A percentile compares a stretch with the other conserved stretches of the same genome.
These are phyloP conservation scores for Ypsolopha scabrella DNA, from an alignment of 2,888 invertebrate species.

Conservation along the genomic window DNA sequence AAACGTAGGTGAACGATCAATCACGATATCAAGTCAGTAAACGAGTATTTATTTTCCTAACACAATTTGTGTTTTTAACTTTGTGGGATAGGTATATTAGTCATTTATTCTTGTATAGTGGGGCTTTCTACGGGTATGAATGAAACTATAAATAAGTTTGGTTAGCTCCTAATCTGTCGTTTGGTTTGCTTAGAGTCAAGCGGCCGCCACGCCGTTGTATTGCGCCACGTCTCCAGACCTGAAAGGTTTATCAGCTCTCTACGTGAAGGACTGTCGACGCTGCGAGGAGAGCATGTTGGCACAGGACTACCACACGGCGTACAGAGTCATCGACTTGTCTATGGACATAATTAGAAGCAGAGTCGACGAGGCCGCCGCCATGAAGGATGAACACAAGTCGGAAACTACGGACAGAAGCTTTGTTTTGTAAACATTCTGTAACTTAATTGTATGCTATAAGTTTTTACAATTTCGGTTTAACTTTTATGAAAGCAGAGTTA, in stretches of 20 bases:
- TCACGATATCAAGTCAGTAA: background rate
- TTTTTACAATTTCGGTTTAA: no score
- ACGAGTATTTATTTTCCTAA: background rate
- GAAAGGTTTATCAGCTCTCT: constrained; percentile 82
- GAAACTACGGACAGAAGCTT: no score
- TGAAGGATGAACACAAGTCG: no score
- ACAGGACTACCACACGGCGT: constrained; percentile 40
- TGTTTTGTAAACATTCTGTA: no score
- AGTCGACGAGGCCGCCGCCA: background rate
- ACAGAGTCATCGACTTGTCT: constrained; percentile 38
- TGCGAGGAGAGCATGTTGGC: constrained; percentile 61
- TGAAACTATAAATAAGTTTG: background rate
- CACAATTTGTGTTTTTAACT: background rate
- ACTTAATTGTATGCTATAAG: no score
- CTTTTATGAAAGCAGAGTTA: no score
- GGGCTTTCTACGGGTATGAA: background rate
- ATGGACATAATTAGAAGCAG: constrained; percentile 23
- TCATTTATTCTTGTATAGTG: background rate
- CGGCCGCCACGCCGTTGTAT: constrained; percentile 88
- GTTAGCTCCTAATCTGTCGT: no score
- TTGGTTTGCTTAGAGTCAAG: constrained; percentile 83
- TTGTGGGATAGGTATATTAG: background rate
- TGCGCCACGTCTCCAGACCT: constrained; percentile 89
- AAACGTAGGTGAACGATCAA: no score
- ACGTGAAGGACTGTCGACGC: constrained; percentile 90